Evolutionary conservation across 2,113 vertebrate species (phyloP).

Genomic region (Anseranas semipalmata): DNA sequence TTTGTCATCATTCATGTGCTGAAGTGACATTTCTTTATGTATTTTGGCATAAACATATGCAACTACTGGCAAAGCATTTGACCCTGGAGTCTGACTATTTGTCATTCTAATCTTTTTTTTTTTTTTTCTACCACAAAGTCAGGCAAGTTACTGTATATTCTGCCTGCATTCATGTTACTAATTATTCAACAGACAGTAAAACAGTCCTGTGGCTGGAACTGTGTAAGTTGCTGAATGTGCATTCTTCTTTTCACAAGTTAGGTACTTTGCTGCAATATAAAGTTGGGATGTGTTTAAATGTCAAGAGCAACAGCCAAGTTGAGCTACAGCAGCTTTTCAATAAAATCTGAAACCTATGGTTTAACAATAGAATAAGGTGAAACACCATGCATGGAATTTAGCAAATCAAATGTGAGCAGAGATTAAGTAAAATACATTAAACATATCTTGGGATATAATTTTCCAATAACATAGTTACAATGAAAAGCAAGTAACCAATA

Average conservation of each 20-base stretch:
- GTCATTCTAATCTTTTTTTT: constrained; percentile 81
- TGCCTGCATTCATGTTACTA: constrained; percentile 70
- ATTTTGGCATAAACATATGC: constrained; percentile 90
- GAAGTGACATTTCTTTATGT: constrained; percentile 89
- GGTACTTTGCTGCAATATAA: constrained; percentile 56
- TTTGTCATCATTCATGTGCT: constrained; percentile 87
- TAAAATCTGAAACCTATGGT: constrained; percentile 12
- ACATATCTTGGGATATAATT: constrained; percentile 54
- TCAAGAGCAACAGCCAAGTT: constrained; percentile 58
- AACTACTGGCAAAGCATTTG: constrained; percentile 87
- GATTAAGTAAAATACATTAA: constrained; percentile 70
- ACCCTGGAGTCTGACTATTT: constrained; percentile 86
- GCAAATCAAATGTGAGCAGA: constrained; percentile 49
- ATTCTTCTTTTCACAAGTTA: constrained; percentile 68
- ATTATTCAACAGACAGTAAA: constrained; percentile 80
- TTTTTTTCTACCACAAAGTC: constrained; percentile 68
- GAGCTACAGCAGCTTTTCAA: constrained; percentile 53
- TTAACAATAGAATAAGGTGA: constrained; percentile 15
- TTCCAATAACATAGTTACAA: constrained; percentile 63
- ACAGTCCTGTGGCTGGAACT: constrained; percentile 57
- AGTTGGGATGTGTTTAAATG: constrained; percentile 65
- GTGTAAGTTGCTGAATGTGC: constrained; percentile 72
- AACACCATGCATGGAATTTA: constrained; percentile 12
- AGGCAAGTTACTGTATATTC: constrained; percentile 76
- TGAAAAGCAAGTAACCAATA: constrained; percentile 73